Conservation (phyloP, 2,797 vertebrate species). For the Clamator glandarius region DNA sequence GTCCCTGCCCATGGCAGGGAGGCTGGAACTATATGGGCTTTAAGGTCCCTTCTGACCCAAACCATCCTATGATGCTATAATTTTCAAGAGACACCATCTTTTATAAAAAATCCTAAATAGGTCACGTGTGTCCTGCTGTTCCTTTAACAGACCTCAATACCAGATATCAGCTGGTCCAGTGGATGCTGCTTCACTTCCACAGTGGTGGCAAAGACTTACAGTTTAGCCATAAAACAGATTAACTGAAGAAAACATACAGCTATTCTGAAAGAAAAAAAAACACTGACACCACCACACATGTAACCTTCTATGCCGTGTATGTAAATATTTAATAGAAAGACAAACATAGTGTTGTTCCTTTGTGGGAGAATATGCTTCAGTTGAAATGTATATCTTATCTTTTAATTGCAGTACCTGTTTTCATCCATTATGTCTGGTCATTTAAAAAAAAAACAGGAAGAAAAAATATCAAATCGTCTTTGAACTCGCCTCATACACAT, state of each 20-base stretch:
- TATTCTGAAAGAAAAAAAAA: not conserved
- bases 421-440: not conserved
- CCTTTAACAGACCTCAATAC: not conserved
- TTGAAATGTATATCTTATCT: not conserved
- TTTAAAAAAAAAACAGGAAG: not conserved
- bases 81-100: not conserved
- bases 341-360: not conserved
- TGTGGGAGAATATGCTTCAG: not conserved
- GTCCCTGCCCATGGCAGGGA: too few relatives aligned
- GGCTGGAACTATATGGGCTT: too few relatives aligned
- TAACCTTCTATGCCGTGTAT: not conserved
- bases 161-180: not conserved
- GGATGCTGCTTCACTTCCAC: not conserved
- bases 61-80: not conserved
- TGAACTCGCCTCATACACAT: not conserved
- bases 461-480: not conserved
- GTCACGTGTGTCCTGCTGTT: fast-evolving
- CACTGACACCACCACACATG: not conserved
- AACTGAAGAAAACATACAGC: not conserved
- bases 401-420: conserved; percentile 23
- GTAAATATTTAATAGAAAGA: not conserved
- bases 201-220: not conserved
- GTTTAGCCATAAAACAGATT: not conserved
- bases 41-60: too few relatives aligned
- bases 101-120: not conserved